A percentile compares a stretch with the other conserved stretches of the same genome.
phyloP scores from a whole-genome alignment of 2,888 invertebrate species.

The Salpingus planirostris region DNA sequence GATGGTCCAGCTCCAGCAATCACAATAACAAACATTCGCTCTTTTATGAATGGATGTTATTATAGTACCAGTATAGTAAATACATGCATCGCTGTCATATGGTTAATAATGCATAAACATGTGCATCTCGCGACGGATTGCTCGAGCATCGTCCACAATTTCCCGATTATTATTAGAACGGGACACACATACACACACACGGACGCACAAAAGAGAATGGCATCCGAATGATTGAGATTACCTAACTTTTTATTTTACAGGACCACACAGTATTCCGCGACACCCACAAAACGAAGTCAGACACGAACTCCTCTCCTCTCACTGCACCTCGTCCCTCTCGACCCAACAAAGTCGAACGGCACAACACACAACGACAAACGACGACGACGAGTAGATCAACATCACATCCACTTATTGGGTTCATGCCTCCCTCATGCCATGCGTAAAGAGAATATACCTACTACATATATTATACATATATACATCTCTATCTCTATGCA shows the following conservation, averaged over 20 bases:
- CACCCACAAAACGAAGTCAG: slow-evolving; percentile 37
- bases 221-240: slow-evolving; percentile 22
- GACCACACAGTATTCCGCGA: slow-evolving; percentile 34
- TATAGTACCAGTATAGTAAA: slow-evolving; percentile 37
- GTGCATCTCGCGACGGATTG: slow-evolving; percentile 12
- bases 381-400: too few species aligned
- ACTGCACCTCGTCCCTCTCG: not conserved
- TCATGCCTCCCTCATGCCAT: too few species aligned
- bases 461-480: too few species aligned
- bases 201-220: too few species aligned
- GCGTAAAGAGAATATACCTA: too few species aligned
- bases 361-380: too few species aligned
- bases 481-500: too few species aligned
- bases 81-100: slow-evolving; percentile 37
- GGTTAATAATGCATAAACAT: slow-evolving; percentile 18
- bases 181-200: too few species aligned
- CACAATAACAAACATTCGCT: slow-evolving; percentile 28
- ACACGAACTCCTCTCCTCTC: slow-evolving; percentile 18
- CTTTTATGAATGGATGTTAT: slow-evolving; percentile 37
- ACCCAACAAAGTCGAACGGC: too few species aligned
- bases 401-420: too few species aligned
- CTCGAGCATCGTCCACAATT: slow-evolving; percentile 6
- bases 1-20: slow-evolving; percentile 2
- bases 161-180: slow-evolving; percentile 11
- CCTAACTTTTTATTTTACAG: slow-evolving; percentile 31